These are phyloP conservation scores for Ctena decussata DNA, from an alignment of 2,888 invertebrate genomes.

Conservation along the genomic window DNA sequence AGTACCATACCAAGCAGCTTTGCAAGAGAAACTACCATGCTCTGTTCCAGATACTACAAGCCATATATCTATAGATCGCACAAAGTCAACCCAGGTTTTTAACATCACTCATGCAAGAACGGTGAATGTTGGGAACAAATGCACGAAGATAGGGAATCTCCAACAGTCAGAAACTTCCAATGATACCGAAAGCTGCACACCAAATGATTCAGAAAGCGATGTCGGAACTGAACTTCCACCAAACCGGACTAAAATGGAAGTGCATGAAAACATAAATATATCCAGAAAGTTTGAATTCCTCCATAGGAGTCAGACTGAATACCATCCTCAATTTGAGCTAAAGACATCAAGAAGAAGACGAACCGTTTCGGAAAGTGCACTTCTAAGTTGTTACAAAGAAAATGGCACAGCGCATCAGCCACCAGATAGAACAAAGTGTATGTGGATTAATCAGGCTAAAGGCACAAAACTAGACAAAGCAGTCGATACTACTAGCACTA, in stretches of 20 bases:
- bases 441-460: no score
- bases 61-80: background rate
- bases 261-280: background rate
- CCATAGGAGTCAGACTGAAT: background rate
- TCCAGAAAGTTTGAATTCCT: background rate
- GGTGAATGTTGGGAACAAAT: background rate
- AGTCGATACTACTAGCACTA: no score
- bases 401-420: no score
- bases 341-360: background rate
- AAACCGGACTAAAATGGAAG: background rate
- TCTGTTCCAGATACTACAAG: background rate
- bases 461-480: no score
- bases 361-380: background rate
- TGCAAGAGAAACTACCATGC: no score
- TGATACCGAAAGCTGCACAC: background rate
- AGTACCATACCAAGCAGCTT: background rate
- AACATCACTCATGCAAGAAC: background rate
- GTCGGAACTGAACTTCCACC: background rate
- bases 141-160: background rate
- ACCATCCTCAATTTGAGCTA: background rate
- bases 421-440: no score
- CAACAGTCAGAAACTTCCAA: background rate
- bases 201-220: background rate
- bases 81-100: background rate
- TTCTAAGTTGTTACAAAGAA: no score